Conservation (phyloP, 1,140 invertebrate genomes). For the Fopius arisanus region DNA sequence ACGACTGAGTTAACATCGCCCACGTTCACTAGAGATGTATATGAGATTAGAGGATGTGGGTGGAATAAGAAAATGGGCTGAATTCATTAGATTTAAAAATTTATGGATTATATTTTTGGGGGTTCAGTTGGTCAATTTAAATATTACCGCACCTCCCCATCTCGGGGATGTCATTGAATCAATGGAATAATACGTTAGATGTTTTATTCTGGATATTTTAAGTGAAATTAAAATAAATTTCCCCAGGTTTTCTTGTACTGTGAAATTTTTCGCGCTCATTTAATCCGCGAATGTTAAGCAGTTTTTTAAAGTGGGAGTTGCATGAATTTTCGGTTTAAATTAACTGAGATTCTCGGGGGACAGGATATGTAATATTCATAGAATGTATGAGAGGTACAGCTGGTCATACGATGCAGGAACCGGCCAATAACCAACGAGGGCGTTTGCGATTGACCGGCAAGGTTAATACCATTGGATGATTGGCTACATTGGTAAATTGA, state of each 20-base stretch:
- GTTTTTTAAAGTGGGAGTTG: neutral
- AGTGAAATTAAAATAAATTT: too few relatives aligned
- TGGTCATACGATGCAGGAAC: slow-evolving; percentile 49
- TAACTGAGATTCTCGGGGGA: slow-evolving; percentile 1
- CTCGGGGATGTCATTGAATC: too few relatives aligned
- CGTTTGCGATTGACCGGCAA: slow-evolving; percentile 49
- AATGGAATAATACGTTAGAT: too few relatives aligned
- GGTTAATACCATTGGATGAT: slow-evolving; percentile 64
- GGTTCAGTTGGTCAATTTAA: too few relatives aligned
- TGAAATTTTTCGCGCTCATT: neutral
- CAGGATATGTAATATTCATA: slow-evolving; percentile 9
- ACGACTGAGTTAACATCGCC: neutral
- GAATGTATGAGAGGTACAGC: neutral
- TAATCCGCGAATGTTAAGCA: neutral
- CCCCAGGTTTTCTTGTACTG: neutral
- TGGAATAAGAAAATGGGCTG: neutral
- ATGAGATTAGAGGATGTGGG: neutral
- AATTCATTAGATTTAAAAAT: neutral
- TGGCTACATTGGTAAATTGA: slow-evolving; percentile 63
- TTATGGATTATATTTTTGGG: too few relatives aligned
- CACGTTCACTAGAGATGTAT: neutral
- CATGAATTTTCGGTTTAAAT: slow-evolving; percentile 6
- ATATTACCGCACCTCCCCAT: too few relatives aligned
- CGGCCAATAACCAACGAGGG: slow-evolving; percentile 49
- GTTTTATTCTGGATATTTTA: too few relatives aligned